Evolutionary conservation across 1,140 invertebrate species (phyloP), one percentile per base, ranked within the genome.

Genomic region (Drosophila pectinifera): DNA sequence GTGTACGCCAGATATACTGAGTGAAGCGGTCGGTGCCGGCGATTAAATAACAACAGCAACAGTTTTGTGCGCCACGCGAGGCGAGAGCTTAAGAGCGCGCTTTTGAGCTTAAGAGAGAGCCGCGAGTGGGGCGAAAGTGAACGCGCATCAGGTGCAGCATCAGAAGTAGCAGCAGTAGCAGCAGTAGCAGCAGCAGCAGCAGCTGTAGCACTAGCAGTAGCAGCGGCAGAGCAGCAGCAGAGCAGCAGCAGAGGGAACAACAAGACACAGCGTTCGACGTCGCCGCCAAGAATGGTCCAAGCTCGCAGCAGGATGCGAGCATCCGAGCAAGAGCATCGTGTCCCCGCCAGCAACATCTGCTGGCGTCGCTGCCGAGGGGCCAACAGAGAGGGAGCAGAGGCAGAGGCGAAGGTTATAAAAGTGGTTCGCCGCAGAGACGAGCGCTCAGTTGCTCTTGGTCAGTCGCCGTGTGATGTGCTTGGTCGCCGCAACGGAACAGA

Each of bases 1-100:
- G 79, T 42, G 79, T 68, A 69, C 55, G 42, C 7, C 31, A 64
- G 67, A 58, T 68, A 51, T 64, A 57, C 42, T 59, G 68, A 68
- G 80, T 75, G 49, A 73, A 73, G 63, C 67, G 51, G 48, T 86
- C 59, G 56, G 63, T 85, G 82, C 81, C 81, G 81, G 83, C 83
- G 83, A 86, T 79, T 86, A 79, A 86, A 82, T 88, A 86, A 86
- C 79, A 86, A 89, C 79, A 86, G 83, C 83, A 86, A 86, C 83
- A 86, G 83, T 86, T 86, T 86, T 86, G 63, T 84, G 83, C 83
- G 83, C 83, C 83, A 86, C 73, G 38, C 72, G 46, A 76, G 26
- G 16, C 42, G 14, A 62, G 20, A 13, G 28, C 18, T 18, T 5
- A 54, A 59, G 73, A 74, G 70, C 48, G 24, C n/a, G 20, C 43